phyloP scores from a whole-genome alignment of 2,113 vertebrate genomes.

The Lethenteron reissneri region DNA sequence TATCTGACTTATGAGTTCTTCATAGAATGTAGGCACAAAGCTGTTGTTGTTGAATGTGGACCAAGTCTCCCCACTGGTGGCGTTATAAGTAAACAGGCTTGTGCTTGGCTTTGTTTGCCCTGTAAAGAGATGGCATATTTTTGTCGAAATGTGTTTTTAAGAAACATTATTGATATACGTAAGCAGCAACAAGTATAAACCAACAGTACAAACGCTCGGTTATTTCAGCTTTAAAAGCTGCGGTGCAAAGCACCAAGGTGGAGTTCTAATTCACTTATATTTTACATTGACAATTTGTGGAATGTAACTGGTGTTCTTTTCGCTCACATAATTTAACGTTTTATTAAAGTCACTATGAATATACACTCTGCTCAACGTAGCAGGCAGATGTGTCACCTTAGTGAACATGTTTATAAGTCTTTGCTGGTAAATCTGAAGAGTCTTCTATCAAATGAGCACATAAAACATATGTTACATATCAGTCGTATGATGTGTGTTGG shows the following conservation, averaged over 20 bases:
- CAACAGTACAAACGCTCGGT: neutral
- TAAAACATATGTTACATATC: too few relatives aligned
- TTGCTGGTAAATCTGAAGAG: too few relatives aligned
- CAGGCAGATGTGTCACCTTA: too few relatives aligned
- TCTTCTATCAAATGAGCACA: too few relatives aligned
- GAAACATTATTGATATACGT: neutral
- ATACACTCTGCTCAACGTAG: too few relatives aligned
- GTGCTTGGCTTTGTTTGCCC: conserved; percentile 10
- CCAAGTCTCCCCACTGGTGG: conserved; percentile 10
- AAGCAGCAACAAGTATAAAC: neutral
- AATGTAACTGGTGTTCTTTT: too few relatives aligned
- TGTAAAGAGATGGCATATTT: neutral
- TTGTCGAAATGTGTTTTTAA: neutral
- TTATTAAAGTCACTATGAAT: too few relatives aligned
- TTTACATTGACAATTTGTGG: neutral
- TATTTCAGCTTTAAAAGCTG: neutral
- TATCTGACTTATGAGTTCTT: conserved; percentile 9
- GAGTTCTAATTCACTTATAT: neutral
- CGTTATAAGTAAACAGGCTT: conserved; percentile 13
- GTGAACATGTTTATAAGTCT: too few relatives aligned
- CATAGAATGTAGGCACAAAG: conserved; percentile 14
- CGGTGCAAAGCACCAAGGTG: neutral
- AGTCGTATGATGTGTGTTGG: too few relatives aligned
- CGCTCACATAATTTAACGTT: too few relatives aligned
- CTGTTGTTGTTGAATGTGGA: conserved; percentile 14